Evolutionary conservation across 2,797 vertebrate genomes (phyloP), one percentile per base, ranked within the genome.

Genomic region (Lemur catta): DNA sequence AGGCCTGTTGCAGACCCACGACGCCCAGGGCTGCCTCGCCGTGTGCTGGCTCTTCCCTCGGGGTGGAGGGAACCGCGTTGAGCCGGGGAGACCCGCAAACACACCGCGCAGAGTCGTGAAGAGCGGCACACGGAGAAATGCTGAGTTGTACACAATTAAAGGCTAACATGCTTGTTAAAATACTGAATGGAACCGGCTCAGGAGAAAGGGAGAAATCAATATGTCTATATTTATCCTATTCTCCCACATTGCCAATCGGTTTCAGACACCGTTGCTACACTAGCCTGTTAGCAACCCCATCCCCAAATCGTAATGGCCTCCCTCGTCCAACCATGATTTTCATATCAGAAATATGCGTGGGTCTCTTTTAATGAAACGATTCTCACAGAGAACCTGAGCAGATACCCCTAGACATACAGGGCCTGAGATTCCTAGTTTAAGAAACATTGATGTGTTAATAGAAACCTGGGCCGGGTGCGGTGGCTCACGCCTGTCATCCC

Each of bases 181-280:
- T 24, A 35, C 8, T 43, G 48, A 33, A 20, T 38, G 6, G 12
- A 48, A 43, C 33, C 30, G 2, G 50, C 52, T 52, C 63, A 61
- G 33, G 71, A 6, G 38, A 72, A 52, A n/a, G n/a, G 24, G 52
- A 78, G 41, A 84, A 69, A 74, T 28, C 13, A 55, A 2, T 48
- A 84, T 59, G 57, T 82, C 79, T 41, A 4, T 22, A 35, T 50
- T 76, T 71, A 46, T 52, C 41, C 80, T 52, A 38, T 1, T 43
- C 15, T 52, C 22, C 22, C 4, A 2, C 3, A 1, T 15, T 1
- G 4, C n/a, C 65, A 13, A 41, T 55, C 43, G 1, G 1, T 43
- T 91, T 22, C 26, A 86, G 67, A 50, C 69, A 57, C 22, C 59
- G 33, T 17, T 75, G 30, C 41, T 46, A 10, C 1, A 6, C n/a